Evolutionary conservation across 2,113 vertebrate species (phyloP), one percentile per base, ranked within the genome.

Genomic region (Channa argus): DNA sequence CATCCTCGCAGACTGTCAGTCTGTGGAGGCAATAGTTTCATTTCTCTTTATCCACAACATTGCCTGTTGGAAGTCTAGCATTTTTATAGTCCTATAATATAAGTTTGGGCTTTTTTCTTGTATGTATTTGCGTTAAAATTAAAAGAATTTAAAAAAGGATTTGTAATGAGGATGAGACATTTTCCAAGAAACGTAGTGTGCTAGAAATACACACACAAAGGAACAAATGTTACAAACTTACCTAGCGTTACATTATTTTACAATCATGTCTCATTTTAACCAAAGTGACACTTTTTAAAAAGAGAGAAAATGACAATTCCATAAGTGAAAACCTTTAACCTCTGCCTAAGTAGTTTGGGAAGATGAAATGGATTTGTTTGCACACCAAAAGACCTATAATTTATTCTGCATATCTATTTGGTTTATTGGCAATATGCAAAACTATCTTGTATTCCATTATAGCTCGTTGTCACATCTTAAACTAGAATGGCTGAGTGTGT

Each of bases 391-490:
- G 7, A 9, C 44, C 24, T 38, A 47, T 44, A 14, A 41, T 68
- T 15, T 45, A 8, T 56, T 54, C 46, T 56, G 7, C 6, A 1
- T 2, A 41, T 51, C 44, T 36, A 39, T 80, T 49, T 47, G 54
- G 55, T 44, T 55, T 47, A 64, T 71, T 73, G 53, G n/a, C 51
- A 75, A 73, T 66, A 76, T 70, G 39, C 41, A 52, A 43, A 74
- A 79, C 74, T 47, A 59, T 8, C 41, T 49, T 34, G 10, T 59
- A n/a, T 24, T 81, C 49, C 58, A 46, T 56, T 69, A 71, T 45
- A 46, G 43, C 62, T 50, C 53, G 36, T n/a, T 64, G 71, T 63
- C 75, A 59, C 54, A 66, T 77, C 65, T 0, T n/a, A 39, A 78
- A 14, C 34, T 47, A 37, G n/a, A 79, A 74, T 39, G 60, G 0